These are phyloP conservation scores for Anadara kagoshimensis DNA, from an alignment of 1,140 invertebrate species.

Conservation along the genomic window DNA sequence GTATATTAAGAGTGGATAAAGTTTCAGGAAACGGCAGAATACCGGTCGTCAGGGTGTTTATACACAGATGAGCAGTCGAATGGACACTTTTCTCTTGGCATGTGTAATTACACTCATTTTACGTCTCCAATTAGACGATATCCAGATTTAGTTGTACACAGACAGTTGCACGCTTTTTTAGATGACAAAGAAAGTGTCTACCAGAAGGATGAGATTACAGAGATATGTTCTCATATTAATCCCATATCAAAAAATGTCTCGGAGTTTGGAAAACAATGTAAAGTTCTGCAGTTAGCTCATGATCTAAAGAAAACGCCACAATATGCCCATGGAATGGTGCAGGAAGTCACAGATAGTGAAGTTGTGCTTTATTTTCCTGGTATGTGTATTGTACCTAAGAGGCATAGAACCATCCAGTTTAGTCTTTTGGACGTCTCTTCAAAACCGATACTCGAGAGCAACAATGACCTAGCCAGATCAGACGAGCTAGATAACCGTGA, in stretches of 20 bases:
- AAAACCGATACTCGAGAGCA: slow-evolving; percentile 18
- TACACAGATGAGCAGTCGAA: neutral
- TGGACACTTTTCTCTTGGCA: slow-evolving; percentile 43
- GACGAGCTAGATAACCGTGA: neutral
- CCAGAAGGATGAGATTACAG: slow-evolving; percentile 29
- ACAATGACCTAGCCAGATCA: slow-evolving; percentile 8
- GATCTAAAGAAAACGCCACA: slow-evolving; percentile 15
- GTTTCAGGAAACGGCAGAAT: slow-evolving; percentile 34
- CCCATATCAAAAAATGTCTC: slow-evolving; percentile 23
- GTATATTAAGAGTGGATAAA: slow-evolving; percentile 36
- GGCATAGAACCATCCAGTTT: slow-evolving; percentile 10
- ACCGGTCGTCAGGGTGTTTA: slow-evolving; percentile 1
- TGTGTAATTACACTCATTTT: slow-evolving; percentile 67
- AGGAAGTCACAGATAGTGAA: slow-evolving; percentile 32
- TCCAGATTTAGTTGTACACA: slow-evolving; percentile 67
- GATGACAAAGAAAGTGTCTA: slow-evolving; percentile 31
- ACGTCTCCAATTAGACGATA: slow-evolving; percentile 73
- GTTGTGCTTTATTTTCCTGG: slow-evolving; percentile 23
- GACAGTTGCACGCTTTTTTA: slow-evolving; percentile 47
- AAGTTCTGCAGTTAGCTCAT: slow-evolving; percentile 8
- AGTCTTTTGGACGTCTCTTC: slow-evolving; percentile 18
- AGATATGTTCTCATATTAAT: slow-evolving; percentile 42
- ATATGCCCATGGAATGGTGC: slow-evolving; percentile 14
- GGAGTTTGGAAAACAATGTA: slow-evolving; percentile 35
- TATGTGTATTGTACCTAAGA: slow-evolving; percentile 16